phyloP scores from a whole-genome alignment of 2,888 invertebrate species.

The Dolichopus griseipennis region DNA sequence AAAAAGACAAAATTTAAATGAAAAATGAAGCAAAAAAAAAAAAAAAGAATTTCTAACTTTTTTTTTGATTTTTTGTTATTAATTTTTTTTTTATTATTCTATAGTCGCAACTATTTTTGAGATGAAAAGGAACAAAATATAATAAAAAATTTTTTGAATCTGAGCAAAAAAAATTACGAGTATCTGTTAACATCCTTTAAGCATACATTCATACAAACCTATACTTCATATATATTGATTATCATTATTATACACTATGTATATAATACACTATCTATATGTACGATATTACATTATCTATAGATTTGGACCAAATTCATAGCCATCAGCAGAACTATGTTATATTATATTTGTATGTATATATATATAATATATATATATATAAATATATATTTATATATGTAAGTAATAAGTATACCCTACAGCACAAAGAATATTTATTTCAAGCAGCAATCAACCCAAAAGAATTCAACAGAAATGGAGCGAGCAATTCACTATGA shows the following conservation, averaged over 20 bases:
- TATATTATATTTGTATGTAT: too few relatives aligned
- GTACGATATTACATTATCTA: background rate
- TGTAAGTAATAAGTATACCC: background rate
- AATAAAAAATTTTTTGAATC: background rate
- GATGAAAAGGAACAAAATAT: background rate
- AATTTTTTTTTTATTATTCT: background rate
- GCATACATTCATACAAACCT: background rate
- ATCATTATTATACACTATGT: background rate
- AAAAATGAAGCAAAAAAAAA: too few relatives aligned
- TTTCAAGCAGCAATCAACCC: conserved; percentile 3
- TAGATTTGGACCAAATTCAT: background rate
- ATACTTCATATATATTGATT: background rate
- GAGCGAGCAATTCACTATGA: conserved; percentile 4
- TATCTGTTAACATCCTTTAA: background rate
- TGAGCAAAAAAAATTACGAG: background rate
- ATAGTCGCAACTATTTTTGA: background rate
- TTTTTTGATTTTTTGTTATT: too few relatives aligned
- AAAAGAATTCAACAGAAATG: conserved; percentile 1
- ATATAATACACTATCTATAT: background rate
- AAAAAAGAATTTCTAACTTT: too few relatives aligned
- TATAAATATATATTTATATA: background rate
- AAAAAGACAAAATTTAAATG: too few relatives aligned
- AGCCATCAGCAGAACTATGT: background rate
- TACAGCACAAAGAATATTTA: background rate
- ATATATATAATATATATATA: background rate